Base-by-base conservation (phyloP, 2,888 invertebrate species). In the Leucophenga maculata region DNA sequence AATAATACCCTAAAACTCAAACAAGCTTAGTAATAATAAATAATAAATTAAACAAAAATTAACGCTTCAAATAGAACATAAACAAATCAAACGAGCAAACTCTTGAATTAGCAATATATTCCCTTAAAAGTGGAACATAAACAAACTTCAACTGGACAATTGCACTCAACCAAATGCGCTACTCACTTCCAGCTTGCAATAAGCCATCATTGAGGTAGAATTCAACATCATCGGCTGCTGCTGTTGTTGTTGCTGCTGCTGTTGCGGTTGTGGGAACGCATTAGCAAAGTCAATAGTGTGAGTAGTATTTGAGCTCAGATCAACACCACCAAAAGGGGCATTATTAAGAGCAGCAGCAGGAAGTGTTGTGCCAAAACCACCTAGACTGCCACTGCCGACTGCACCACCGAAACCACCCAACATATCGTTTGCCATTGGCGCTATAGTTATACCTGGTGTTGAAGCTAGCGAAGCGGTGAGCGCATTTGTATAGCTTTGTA, bases 131-230 rank as follows among this genome's bases (percentile, higher is more conserved):
- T 39, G 39, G 39, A 52, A 46, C 1, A 57, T 4, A 50, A 32
- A n/a, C 16, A 52, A 65, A 44, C 22, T 14, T 16, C 14, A 60
- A 20, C 32, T 31, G n/a, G 8, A 18, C 32, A 16, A n/a, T 48
- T 64, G 14, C 16, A 22, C 20, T n/a, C 57, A 26, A n/a, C 32
- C 8, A 31, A 26, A 32, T 18, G 50, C 16, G 50, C 50, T 22
- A 86, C 86, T 86, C 86, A 86, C 86, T 84, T 86, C 86, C 77
- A 84, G 74, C 75, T 85, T 84, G 76, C 84, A 86, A 71, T 77
- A 80, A 50, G 16, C 68, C 69, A 62, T 20, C 59, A 59, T 31
- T 32, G 59, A 14, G 32, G 16, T 50, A 18, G 39, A 39, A 39
- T 39, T 39, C 39, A 11, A 39, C 11, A 39, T 11, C 39, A 39